Base-by-base conservation (phyloP, 1,140 invertebrate species). In the Ptiloglossa arizonensis region DNA sequence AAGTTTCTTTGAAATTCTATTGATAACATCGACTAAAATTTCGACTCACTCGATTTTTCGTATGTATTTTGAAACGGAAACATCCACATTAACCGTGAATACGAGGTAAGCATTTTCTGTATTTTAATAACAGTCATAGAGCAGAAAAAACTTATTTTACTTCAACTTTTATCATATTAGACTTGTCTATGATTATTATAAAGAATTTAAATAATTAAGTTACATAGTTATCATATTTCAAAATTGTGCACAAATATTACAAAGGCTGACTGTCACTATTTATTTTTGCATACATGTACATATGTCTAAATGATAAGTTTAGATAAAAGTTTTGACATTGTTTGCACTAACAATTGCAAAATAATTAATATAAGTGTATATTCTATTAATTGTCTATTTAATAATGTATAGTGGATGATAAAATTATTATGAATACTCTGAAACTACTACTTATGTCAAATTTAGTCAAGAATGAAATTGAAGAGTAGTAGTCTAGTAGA, bases 251-350 rank as follows among this genome's bases (percentile, higher is more conserved):
- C n/a, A 68, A 82, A 82, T 8, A 9, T 68, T 48, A 35, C 62
- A 82, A 82, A 83, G 78, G 75, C 69, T 83, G 64, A 83, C 78
- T 70, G 44, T 48, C 60, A 9, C 9, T 72, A 77, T 67, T 72
- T 74, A 70, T 74, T 79, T 79, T 56, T 69, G 50, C 27, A 13
- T 41, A 13, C n/a, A 56, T 77, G 15, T 48, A 8, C 44, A 11
- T 17, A 70, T 29, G 15, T 27, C 15, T 52, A 29, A 64, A 15
- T 22, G 19, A 41, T 17, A 29, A 19, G 4, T 70, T 56, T 66
- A 38, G 2, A 27, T 46, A 59, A 75, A 56, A 63, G 38, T 59
- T 2, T 9, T 56, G 35, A 17, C 1, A 63, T 41, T 38, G 5
- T 66, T 66, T 60, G 52, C 0, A 22, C 29, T 3, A 46, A 60